Conservation (phyloP, 2,797 vertebrate species). For the Acipenser oxyrinchus region DNA sequence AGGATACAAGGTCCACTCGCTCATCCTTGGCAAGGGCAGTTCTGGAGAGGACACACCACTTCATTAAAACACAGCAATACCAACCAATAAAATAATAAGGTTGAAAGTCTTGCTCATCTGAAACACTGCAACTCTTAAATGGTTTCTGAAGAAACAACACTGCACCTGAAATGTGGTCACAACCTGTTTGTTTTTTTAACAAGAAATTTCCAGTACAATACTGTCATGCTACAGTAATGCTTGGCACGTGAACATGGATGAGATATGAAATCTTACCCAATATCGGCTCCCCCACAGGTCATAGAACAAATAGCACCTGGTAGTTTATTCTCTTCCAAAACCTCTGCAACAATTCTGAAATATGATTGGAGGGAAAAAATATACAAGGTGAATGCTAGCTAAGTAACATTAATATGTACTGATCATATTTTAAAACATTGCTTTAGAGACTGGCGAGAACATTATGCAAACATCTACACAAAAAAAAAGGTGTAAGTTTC, state of each 20-base stretch:
- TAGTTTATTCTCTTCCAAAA: constrained; percentile 82
- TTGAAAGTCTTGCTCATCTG: background rate
- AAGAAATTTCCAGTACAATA: too few relatives aligned
- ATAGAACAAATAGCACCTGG: constrained; percentile 91
- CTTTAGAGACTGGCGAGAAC: too few relatives aligned
- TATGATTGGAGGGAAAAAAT: background rate
- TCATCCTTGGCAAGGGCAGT: constrained; percentile 82
- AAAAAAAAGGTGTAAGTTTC: background rate
- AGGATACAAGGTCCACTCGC: constrained; percentile 82
- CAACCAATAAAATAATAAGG: background rate
- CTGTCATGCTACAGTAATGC: too few relatives aligned
- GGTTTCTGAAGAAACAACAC: background rate
- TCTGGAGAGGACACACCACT: constrained; percentile 35
- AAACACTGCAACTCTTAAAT: background rate
- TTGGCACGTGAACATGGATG: too few relatives aligned
- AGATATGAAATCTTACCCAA: constrained; percentile 60
- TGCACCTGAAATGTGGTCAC: too few relatives aligned
- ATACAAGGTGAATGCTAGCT: background rate
- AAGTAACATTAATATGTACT: too few relatives aligned
- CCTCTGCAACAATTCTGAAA: constrained; percentile 79
- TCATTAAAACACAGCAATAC: too few relatives aligned
- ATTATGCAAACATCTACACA: too few relatives aligned
- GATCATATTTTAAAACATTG: too few relatives aligned
- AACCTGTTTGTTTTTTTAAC: too few relatives aligned
- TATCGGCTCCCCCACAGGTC: constrained; percentile 85